Base-by-base conservation (phyloP, 2,888 invertebrate species). In the Calameuta idolon region DNA sequence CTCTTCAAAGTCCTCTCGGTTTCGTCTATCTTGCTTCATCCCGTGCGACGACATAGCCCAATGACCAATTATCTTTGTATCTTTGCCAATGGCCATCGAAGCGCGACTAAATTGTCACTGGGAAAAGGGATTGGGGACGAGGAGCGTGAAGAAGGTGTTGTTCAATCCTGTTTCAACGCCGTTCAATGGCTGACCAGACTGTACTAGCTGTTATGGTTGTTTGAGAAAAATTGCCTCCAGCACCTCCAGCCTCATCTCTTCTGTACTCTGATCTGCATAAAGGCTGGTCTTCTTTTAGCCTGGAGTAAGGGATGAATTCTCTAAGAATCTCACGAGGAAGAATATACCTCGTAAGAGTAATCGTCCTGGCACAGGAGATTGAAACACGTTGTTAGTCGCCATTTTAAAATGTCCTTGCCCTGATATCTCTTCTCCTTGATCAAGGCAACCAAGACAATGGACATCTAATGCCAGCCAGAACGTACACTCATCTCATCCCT, bases 51-150 rank as follows among this genome's bases (percentile, higher is more conserved):
- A 77, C 82, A 90, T 90, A 90, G 88, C 88, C 88, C 88, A 88
- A 90, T 90, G 90, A 90, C 89, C 90, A 91, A 91, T 91, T 91
- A 91, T 90, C 89, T 87, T 86, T 87, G 88, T 90, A 89, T 90
- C 90, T 91, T 90, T 91, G 85, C 90, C 90, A 84, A 90, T 90
- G 89, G 88, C 85, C 87, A 88, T 84, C 86, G 88, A 88, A 86
- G 88, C 89, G 89, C 87, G 84, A 88, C 85, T 87, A 87, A 89
- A 89, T 87, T 87, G 87, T 86, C 86, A 85, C 85, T 84, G 86
- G 84, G 87, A 86, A 85, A 88, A 89, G 88, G 87, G 87, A 88
- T 89, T 87, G 83, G 84, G 82, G 55, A 55, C 55, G 55, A 23
- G 23, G 55, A 55, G 55, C 55, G 31, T 31, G 15, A 15, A 55